A percentile compares a stretch with the other conserved stretches of the same genome.
Evolutionary conservation across 2,888 invertebrate species (phyloP).

Genomic region (Aphrophora alni): DNA sequence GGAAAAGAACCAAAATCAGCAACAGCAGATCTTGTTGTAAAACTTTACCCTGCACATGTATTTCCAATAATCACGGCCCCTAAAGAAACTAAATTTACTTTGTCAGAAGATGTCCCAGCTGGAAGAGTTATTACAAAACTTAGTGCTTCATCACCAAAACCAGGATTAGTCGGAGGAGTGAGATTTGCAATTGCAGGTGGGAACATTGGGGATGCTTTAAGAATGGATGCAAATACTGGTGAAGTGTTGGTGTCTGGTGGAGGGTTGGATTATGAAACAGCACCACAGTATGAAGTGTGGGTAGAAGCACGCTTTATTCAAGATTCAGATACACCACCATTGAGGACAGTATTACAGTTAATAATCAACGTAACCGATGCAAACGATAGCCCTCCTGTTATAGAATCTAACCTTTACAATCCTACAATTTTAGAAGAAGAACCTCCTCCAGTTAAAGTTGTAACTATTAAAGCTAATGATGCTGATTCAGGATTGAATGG

Average conservation of each 20-base stretch:
- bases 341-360: conserved; percentile 80
- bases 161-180: conserved; percentile 71
- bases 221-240: conserved; percentile 79
- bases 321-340: conserved; percentile 82
- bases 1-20: conserved; percentile 73
- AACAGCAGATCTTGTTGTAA: conserved; percentile 76
- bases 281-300: conserved; percentile 88
- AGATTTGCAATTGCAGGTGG: conserved; percentile 92
- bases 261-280: conserved; percentile 85
- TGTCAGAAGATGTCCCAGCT: conserved; percentile 80
- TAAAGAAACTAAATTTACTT: conserved; percentile 73
- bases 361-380: conserved; percentile 90
- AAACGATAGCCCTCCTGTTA: conserved; percentile 90
- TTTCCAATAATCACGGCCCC: conserved; percentile 81
- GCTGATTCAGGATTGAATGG: conserved; percentile 89
- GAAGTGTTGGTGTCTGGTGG: conserved; percentile 79
- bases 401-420: conserved; percentile 81
- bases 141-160: conserved; percentile 80
- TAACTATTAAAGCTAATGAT: conserved; percentile 80
- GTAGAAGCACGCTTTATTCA: conserved; percentile 86
- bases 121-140: conserved; percentile 79
- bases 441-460: conserved; percentile 76
- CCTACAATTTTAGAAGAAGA: conserved; percentile 88
- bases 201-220: conserved; percentile 86
- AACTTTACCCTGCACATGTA: conserved; percentile 75